Evolutionary conservation across 2,113 vertebrate species (phyloP), one percentile per base, ranked within the genome.

Genomic region (Balaenoptera acutorostrata): DNA sequence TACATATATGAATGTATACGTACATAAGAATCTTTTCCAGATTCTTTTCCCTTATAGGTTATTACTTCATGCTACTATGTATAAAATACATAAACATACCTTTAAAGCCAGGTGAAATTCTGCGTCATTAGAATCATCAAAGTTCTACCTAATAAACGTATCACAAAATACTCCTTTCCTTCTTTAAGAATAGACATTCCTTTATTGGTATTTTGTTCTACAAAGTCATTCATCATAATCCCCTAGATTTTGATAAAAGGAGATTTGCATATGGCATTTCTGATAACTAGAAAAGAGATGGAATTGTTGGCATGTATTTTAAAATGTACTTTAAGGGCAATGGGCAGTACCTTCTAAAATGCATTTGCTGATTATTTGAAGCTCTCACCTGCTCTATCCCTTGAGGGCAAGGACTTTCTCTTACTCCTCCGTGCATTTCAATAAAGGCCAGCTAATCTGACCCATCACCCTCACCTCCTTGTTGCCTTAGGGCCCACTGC

Each of bases 231-330:
- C 49, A 74, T 75, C 93, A 86, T 41, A 44, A 27, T 63, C 49
- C 31, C 21, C 55, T 71, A 59, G 41, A 83, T 49, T 93, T 77
- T 83, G 25, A 74, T 74, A 29, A 52, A 93, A 92, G 52, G 20
- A 71, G 15, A 17, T 74, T 91, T 72, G 85, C 1, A 12, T 78
- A 41, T 36, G 21, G 20, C 71, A 61, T 72, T 93, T 55, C 81
- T 74, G 29, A 69, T 90, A 83, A 80, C 68, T 66, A 74, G 71
- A 69, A 85, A 71, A 55, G 52, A 84, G 25, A 83, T 80, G 23
- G 18, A 29, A 59, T 29, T 74, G 11, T 46, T 11, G 7, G 31
- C 78, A 18, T 64, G 27, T 75, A 77, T 93, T 74, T 84, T 4
- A 17, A 89, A 90, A 82, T 74, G 27, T n/a, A 61, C 31, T 72